Evolutionary conservation across 2,113 vertebrate genomes (phyloP), one percentile per base, ranked within the genome.

Genomic region (Prunella himalayana): DNA sequence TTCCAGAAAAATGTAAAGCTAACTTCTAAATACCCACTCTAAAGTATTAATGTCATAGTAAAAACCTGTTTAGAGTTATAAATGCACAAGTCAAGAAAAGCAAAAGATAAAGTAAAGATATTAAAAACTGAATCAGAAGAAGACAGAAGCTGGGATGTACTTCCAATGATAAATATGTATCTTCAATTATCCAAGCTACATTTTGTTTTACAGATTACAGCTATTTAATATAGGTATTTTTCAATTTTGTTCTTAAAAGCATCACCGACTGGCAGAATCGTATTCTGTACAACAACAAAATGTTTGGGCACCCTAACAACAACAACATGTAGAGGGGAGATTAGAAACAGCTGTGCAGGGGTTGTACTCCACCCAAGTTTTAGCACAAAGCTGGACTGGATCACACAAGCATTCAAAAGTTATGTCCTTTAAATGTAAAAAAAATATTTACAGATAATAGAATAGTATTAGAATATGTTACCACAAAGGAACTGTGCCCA

Each of bases 381-480:
- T 68, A 76, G 37, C 35, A 35, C 31, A 64, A 68, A 63, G 35
- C 24, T 24, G 21, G 27, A 53, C 31, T 57, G 41, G 25, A 54
- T 76, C 66, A 61, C 31, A 33, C 2, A 30, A 45, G 10, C 20
- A 11, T 60, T 80, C 27, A 53, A n/a, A 44, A 61, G 33, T 69
- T 66, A 51, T 0, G 1, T 61, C 78, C 15, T 27, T 69, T 56
- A 66, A 9, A 65, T 35, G 54, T 27, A 2, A 63, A 60, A 24
- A 15, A 63, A 57, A 2, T 56, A 65, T 18, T 81, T 86, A 77
- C 0, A 0, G 21, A 10, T 16, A 50, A 50, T 1, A 4, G 16
- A 41, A 37, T 8, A 81, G 51, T 66, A 59, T 6, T 54, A 69
- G 7, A 69, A 12, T 15, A 16, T 16, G 16, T 44, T 83, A 31